These are phyloP conservation scores for Sardina pilchardus DNA, from an alignment of 2,113 vertebrate species.

Conservation along the genomic window DNA sequence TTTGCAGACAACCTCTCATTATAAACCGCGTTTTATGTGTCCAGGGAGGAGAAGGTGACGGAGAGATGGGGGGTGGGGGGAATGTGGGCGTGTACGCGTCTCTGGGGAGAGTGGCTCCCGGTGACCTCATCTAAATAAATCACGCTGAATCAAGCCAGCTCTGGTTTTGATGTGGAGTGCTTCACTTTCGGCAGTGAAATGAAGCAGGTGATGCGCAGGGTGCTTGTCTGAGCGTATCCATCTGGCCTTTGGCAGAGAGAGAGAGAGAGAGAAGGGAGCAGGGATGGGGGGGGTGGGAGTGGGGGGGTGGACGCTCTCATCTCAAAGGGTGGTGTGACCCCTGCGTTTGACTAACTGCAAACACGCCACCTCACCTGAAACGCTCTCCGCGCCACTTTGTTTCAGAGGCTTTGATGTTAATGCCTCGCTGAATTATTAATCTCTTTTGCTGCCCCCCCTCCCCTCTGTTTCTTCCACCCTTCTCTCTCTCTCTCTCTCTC, in stretches of 20 bases:
- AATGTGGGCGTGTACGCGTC: constrained; percentile 11
- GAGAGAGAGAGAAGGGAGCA: not conserved
- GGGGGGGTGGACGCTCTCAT: not conserved
- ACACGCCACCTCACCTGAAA: not conserved
- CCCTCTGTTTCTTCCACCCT: constrained; percentile 4
- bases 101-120: not conserved
- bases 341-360: not conserved
- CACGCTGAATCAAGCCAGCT: not conserved
- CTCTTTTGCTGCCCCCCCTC: not conserved
- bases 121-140: constrained; percentile 10
- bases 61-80: too few relatives aligned
- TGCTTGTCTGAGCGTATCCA: not conserved
- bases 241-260: not conserved
- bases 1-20: not conserved
- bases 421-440: not conserved
- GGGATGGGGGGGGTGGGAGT: not conserved
- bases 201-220: not conserved
- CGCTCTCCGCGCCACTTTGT: not conserved
- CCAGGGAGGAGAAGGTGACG: not conserved
- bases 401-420: not conserved
- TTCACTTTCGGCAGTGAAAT: not conserved
- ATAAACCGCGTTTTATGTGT: not conserved
- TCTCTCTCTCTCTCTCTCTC: not conserved
- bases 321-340: not conserved
- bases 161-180: not conserved